phyloP scores from a whole-genome alignment of 2,113 vertebrate species.

The Corythoichthys haematopterus region DNA sequence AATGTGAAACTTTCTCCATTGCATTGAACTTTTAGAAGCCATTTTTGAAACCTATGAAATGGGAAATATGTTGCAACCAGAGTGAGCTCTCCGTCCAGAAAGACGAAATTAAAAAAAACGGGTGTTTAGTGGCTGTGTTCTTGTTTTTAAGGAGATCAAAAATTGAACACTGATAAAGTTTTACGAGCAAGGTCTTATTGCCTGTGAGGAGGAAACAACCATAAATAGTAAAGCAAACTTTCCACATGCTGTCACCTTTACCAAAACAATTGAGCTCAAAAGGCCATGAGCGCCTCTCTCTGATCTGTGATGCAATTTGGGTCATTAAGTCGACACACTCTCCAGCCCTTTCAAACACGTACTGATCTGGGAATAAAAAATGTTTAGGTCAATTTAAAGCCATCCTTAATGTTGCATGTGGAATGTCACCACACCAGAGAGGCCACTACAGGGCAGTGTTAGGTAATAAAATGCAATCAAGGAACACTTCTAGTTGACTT shows the following conservation, averaged over 20 bases:
- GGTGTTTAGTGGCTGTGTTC: slow-evolving; percentile 19
- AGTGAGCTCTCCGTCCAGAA: not conserved
- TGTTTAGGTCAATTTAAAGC: not conserved
- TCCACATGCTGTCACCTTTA: slow-evolving; percentile 11
- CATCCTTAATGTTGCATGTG: not conserved
- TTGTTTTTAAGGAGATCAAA: slow-evolving; percentile 16
- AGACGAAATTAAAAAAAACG: slow-evolving; percentile 31
- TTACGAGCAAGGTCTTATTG: slow-evolving; percentile 34
- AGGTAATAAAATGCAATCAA: slow-evolving; percentile 8
- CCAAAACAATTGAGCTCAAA: not conserved
- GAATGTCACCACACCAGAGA: not conserved
- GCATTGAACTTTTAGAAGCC: not conserved
- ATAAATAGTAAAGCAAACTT: slow-evolving; percentile 15
- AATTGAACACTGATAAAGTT: slow-evolving; percentile 35
- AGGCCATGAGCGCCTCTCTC: slow-evolving; percentile 2
- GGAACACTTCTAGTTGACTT: slow-evolving; percentile 4
- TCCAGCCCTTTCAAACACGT: not conserved
- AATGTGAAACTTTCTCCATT: not conserved
- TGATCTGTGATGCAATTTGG: not conserved
- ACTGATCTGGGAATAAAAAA: not conserved
- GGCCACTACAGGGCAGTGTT: slow-evolving; percentile 12
- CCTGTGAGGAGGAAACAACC: not conserved
- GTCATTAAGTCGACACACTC: not conserved
- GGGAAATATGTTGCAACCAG: not conserved
- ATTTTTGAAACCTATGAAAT: slow-evolving; percentile 15